Percentiles rank a stretch among this genome's conserved stretches.
Evolutionary conservation across 2,797 vertebrate genomes (phyloP).

Genomic region (Tarsius wallacei): DNA sequence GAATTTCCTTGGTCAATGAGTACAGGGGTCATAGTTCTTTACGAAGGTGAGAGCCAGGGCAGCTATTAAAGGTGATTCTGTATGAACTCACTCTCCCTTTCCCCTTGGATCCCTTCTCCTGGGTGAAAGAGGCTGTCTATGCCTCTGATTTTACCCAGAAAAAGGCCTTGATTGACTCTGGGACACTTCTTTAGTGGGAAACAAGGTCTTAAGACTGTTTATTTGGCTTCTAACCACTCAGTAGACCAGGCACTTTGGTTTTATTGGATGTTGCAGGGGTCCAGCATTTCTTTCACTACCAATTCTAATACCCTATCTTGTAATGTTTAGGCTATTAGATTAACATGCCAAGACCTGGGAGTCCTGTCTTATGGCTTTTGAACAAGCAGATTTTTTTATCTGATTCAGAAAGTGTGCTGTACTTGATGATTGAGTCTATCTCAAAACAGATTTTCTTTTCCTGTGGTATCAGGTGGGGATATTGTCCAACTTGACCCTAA

Average conservation of each 20-base stretch:
- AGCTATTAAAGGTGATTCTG: not conserved
- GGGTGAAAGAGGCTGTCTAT: not conserved
- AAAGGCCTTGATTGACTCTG: not conserved
- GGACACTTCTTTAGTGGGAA: not conserved
- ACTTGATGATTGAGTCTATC: not conserved
- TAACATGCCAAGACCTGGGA: not conserved
- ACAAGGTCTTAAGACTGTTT: not conserved
- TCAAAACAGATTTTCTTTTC: not conserved
- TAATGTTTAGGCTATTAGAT: not conserved
- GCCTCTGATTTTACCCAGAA: not conserved
- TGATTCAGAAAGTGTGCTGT: not conserved
- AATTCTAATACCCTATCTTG: not conserved
- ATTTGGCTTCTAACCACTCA: not conserved
- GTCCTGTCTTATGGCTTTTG: not conserved
- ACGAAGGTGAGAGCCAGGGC: not conserved
- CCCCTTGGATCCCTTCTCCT: not conserved
- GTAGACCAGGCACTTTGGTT: not conserved
- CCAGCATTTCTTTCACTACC: not conserved
- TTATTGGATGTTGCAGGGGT: not conserved
- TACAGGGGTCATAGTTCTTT: too few relatives aligned
- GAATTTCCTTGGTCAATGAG: not conserved
- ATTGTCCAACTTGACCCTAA: not conserved
- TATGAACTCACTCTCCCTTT: not conserved
- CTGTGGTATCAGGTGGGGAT: not conserved
- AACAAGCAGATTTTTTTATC: not conserved